These are phyloP conservation scores for Axea sp. DNA, from an alignment of 2,888 invertebrate species.

Conservation along the genomic window DNA sequence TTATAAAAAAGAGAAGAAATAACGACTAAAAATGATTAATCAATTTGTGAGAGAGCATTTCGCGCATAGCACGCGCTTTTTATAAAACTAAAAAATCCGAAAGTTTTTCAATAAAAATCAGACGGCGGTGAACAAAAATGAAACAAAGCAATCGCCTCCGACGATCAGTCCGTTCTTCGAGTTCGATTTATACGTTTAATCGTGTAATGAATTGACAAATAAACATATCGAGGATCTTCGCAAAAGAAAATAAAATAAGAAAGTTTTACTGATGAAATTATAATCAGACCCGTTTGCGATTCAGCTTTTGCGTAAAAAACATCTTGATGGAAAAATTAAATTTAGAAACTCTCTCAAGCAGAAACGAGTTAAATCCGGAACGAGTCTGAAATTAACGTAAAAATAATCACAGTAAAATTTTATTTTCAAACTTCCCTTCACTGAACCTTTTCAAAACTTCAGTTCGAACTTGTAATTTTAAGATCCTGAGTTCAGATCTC, in stretches of 20 bases:
- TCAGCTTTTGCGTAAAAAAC: constrained; percentile 9
- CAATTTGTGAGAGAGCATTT: constrained; percentile 42
- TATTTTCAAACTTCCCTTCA: no score
- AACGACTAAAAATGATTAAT: constrained; percentile 1
- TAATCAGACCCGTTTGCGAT: constrained; percentile 7
- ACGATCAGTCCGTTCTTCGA: constrained; percentile 62
- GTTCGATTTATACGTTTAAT: constrained; percentile 62
- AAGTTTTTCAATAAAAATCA: constrained; percentile 29
- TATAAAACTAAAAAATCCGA: constrained; percentile 31
- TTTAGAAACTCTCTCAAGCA: no score
- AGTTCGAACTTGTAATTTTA: no score
- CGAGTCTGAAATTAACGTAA: no score
- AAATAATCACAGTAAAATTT: no score
- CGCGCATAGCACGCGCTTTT: constrained; percentile 22
- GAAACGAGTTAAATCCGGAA: no score
- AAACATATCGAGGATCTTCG: constrained; percentile 66
- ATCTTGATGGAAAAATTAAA: no score
- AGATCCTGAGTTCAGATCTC: no score
- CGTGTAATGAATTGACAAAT: constrained; percentile 67
- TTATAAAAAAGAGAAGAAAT: constrained; percentile 65
- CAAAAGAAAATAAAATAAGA: constrained; percentile 34
- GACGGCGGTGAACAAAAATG: background rate
- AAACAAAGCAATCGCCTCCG: constrained; percentile 41
- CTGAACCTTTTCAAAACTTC: no score
- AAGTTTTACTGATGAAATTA: constrained; percentile 11